These are phyloP conservation scores for Nyctibius bracteatus DNA, from an alignment of 2,113 vertebrate species.

Conservation along the genomic window DNA sequence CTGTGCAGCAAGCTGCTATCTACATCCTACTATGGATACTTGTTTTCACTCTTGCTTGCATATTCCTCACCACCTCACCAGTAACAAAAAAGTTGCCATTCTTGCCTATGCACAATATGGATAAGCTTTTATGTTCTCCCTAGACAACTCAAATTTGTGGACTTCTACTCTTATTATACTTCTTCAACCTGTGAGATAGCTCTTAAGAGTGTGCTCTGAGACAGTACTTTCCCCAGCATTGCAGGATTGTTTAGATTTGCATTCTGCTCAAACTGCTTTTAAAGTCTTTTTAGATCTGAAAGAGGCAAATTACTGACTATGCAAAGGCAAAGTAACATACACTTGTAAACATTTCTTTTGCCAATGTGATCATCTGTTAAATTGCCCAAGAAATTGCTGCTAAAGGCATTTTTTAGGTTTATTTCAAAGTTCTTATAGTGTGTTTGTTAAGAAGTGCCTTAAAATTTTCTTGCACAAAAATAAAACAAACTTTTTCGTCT, in stretches of 20 bases:
- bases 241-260: not conserved
- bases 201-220: not conserved
- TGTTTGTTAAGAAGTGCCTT: not conserved
- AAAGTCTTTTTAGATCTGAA: not conserved
- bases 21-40: not conserved
- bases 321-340: not conserved
- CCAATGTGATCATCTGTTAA: slow-evolving; percentile 18
- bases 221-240: not conserved
- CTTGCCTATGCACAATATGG: not conserved
- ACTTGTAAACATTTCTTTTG: slow-evolving; percentile 1
- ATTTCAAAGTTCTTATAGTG: not conserved
- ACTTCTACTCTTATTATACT: not conserved
- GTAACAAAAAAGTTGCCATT: not conserved
- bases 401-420: not conserved
- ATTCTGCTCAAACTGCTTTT: not conserved
- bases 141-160: not conserved
- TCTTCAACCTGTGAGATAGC: not conserved
- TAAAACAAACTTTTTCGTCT: not conserved
- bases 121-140: not conserved
- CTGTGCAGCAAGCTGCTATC: not conserved
- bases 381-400: slow-evolving; percentile 23
- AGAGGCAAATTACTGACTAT: slow-evolving; percentile 4
- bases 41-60: not conserved
- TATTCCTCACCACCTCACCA: not conserved
- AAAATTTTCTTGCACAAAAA: not conserved